Base-by-base conservation (phyloP, 2,888 invertebrate genomes). In the Escarpia spicata region DNA sequence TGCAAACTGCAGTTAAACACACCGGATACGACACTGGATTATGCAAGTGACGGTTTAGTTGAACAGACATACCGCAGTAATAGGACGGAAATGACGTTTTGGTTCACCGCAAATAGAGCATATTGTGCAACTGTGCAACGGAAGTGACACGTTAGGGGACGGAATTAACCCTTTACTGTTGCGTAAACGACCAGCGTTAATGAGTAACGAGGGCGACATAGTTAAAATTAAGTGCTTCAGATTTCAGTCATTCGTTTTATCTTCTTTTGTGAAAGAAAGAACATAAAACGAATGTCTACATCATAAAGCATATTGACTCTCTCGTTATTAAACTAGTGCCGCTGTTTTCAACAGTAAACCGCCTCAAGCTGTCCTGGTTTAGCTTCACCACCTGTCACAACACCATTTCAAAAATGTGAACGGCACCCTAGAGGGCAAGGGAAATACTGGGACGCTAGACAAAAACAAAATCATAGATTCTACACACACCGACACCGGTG, bases 291-390 rank as follows among this genome's bases (percentile, higher is more conserved):
- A 31, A 44, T n/a, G 37, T 19, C 92, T 75, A n/a, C 31, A 26
- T 89, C 58, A 91, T 15, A 15, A 10, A 92, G 43, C 75, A 75
- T 31, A 91, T 91, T n/a, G 91, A 26, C 91, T 52, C 15, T 52
- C 52, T 52, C 52, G 52, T 2, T 52, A 15, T 52, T 12, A 52
- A 52, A 52, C 9, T 12, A 52, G 52, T 12, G 52, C 9, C 52
- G 52, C 52, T 52, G 52, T 52, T 9, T 52, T 15, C 52, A 52
- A 52, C 52, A 15, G 52, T 9, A 52, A 52, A 52, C 9, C 45
- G 45, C 10, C 52, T 52, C 52, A 9, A 52, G 15, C 52, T 52
- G 15, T 37, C 37, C 37, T 37, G 37, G 37, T 52, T 52, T 52
- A 1, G 52, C 9, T 9, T 12, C 52, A 15, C 9, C 52, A 52